Conservation (phyloP, 1,140 invertebrate genomes). For the Apis mellifera region DNA sequence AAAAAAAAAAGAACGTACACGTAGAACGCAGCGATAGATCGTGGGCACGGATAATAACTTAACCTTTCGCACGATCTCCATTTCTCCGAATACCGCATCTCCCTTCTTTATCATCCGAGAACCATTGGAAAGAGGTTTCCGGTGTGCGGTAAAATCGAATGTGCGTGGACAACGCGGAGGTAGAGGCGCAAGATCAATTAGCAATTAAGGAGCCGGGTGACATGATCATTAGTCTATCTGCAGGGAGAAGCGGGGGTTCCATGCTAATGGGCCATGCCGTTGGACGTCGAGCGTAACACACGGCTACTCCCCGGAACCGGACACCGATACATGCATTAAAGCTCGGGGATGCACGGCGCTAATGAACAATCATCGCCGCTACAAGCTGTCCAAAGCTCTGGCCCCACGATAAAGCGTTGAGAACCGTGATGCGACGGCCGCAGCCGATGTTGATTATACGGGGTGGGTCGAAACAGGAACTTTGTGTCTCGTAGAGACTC, state of each 20-base stretch:
- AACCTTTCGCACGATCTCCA: not conserved
- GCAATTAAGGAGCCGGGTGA: slow-evolving; percentile 68
- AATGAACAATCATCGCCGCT: slow-evolving; percentile 59
- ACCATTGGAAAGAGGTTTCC: not conserved
- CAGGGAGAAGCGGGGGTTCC: slow-evolving; percentile 40
- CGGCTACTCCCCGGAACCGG: slow-evolving; percentile 21
- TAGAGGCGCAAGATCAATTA: slow-evolving; percentile 68
- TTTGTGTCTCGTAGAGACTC: not conserved
- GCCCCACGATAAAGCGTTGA: slow-evolving; percentile 19
- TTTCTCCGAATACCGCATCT: not conserved
- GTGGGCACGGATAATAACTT: not conserved
- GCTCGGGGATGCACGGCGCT: slow-evolving; percentile 32
- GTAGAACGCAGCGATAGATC: too few species aligned
- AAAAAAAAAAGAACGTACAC: too few species aligned
- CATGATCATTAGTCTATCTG: slow-evolving; percentile 68
- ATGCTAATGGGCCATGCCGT: slow-evolving; percentile 56
- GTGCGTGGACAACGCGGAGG: slow-evolving; percentile 10
- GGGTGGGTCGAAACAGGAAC: not conserved
- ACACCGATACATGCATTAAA: slow-evolving; percentile 53
- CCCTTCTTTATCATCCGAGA: not conserved
- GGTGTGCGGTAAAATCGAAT: not conserved
- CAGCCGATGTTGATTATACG: not conserved
- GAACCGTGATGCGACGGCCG: slow-evolving; percentile 1
- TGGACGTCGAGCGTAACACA: slow-evolving; percentile 46
- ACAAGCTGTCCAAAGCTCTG: slow-evolving; percentile 34